A percentile compares a stretch with the other conserved stretches of the same genome.
phyloP scores from a whole-genome alignment of 2,113 vertebrate species.

The Gallinago paraguaiae region DNA sequence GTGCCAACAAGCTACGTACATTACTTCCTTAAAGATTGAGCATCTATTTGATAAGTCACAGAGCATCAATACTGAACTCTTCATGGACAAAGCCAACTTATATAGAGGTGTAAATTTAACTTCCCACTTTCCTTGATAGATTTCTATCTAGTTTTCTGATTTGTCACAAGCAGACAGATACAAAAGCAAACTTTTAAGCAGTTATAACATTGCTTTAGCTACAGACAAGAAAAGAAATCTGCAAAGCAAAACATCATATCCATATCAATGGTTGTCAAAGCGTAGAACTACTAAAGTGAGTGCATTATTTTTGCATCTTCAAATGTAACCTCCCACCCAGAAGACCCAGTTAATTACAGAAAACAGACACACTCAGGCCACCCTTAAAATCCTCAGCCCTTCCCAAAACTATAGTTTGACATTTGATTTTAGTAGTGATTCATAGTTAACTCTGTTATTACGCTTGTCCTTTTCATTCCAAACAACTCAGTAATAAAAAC shows the following conservation, averaged over 20 bases:
- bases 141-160: not conserved
- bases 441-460: not conserved
- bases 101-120: not conserved
- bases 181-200: constrained; percentile 20
- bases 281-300: not conserved
- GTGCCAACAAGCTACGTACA: not conserved
- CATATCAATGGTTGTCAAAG: not conserved
- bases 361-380: constrained; percentile 49
- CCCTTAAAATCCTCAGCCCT: constrained; percentile 39
- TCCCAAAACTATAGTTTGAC: not conserved
- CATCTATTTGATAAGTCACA: not conserved
- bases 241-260: constrained; percentile 21
- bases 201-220: not conserved
- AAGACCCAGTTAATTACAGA: constrained; percentile 5
- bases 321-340: not conserved
- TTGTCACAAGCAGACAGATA: constrained; percentile 7
- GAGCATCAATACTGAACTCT: not conserved
- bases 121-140: not conserved
- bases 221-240: constrained; percentile 29
- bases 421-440: constrained; percentile 16
- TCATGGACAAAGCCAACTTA: not conserved
- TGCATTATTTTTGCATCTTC: not conserved
- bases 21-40: not conserved
- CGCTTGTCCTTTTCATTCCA: not conserved
- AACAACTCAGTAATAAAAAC: not conserved